Evolutionary conservation across 1,140 invertebrate species (phyloP), one percentile per base, ranked within the genome.

Genomic region (Vanessa tameamea): DNA sequence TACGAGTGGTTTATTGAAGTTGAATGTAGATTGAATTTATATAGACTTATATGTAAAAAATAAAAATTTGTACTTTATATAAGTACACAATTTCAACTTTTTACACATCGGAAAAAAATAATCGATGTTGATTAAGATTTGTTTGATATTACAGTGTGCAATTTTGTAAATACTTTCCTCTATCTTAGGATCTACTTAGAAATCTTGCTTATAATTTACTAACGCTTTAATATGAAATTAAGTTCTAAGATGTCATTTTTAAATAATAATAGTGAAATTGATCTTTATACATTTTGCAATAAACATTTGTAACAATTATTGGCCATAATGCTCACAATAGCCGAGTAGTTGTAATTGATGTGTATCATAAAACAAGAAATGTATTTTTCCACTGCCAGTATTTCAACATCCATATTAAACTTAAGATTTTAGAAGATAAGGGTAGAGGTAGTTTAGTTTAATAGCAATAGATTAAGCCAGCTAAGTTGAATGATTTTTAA

Each of bases 361-460:
- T 82, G 77, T 78, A 81, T 68, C 75, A 78, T 82, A 81, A 75
- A 76, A 80, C 88, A 87, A 80, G 77, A 86, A 85, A 87, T 86
- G 85, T 93, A 93, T 92, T 93, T 92, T 93, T 93, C 88, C 92
- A 93, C 92, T 93, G 92, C 92, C 92, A 93, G 92, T 93, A 93
- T 93, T 93, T 91, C 87, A 92, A 87, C 87, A 92, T 92, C 84
- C 84, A 89, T 87, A 78, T 86, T 84, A 78, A 61, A 59, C 77
- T 75, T 87, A 86, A 85, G 77, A 31, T 59, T 43, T 72, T 83
- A 88, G 82, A 72, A 73, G 61, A 50, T 89, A 91, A 87, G 83
- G 59, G 73, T 85, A 86, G 81, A 77, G 70, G 72, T 88, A 89
- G 82, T 82, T 78, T 87, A 87, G 83, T 82, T 78, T 69, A 16